Evolutionary conservation across 2,113 vertebrate species (phyloP), one percentile per base, ranked within the genome.

Genomic region (Echinops telfairi): DNA sequence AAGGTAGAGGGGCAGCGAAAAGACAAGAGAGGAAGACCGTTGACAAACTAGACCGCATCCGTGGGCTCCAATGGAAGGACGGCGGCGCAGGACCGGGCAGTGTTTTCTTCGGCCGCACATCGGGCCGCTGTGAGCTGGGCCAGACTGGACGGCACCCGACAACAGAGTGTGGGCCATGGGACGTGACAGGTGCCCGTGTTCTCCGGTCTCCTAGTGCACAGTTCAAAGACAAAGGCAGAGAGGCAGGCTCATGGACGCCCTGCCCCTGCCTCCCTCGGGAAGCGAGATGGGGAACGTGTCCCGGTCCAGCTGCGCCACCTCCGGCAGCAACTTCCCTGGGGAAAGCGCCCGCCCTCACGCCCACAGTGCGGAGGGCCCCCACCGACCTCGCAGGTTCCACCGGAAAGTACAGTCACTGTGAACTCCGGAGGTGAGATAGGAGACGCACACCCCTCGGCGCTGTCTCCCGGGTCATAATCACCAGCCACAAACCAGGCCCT

Each of bases 241-340:
- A 83, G 31, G 64, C 6, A 47, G n/a, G 2, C 81, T 5, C 40
- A 19, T 6, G 22, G 47, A 58, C 25, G 25, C 66, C 60, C 77
- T 2, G 4, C 40, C 43, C 64, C 31, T 0, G 0, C 71, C 58
- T 23, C 53, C 2, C 19, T 4, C 2, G 2, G 6, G 77, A 4
- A 25, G 47, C 76, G 40, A 47, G 14, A 0, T 47, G 43, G 31
- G 70, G 33, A 43, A 33, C 57, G 83, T 22, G 33, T 66, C 58
- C 80, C 57, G 68, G 7, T 40, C 58, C n/a, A 2, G 66, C 27
- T 60, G 70, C 22, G 16, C 38, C 22, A 76, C 40, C 68, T 82
- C 64, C 0, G 47, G 47, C 47, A 4, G 43, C 1, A 0, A 95
- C 84, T 75, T 91, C 84, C 81, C 77, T 31, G 71, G 79, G 77